These are phyloP conservation scores for Amblyornis subalaris DNA, from an alignment of 2,113 vertebrate species.

Conservation along the genomic window DNA sequence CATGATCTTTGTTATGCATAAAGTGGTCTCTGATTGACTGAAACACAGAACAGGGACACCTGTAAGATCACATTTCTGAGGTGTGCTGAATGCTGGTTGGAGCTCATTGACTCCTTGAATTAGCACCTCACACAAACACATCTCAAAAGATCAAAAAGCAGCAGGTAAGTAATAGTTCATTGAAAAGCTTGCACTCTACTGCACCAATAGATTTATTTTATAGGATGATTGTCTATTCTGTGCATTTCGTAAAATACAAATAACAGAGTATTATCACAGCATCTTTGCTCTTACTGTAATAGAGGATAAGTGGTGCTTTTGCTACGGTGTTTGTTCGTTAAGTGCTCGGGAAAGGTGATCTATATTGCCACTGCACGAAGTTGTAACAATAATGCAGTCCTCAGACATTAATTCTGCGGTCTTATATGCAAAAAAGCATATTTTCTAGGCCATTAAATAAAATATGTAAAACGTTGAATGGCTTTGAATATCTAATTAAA, in stretches of 20 bases:
- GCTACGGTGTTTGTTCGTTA: constrained; percentile 39
- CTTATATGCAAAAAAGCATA: neutral
- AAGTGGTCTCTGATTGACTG: neutral
- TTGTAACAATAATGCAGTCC: constrained; percentile 27
- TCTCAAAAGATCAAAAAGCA: neutral
- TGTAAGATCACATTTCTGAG: neutral
- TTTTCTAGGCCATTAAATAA: constrained; percentile 13
- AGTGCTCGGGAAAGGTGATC: constrained; percentile 46
- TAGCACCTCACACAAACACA: neutral
- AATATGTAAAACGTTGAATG: neutral
- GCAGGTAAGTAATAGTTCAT: neutral
- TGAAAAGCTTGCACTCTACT: neutral
- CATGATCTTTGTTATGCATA: neutral
- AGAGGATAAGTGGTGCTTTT: constrained; percentile 40
- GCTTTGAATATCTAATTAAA: neutral
- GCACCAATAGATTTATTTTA: neutral
- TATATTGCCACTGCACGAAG: neutral
- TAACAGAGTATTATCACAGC: constrained; percentile 7
- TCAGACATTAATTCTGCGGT: constrained; percentile 39
- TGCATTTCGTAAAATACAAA: neutral
- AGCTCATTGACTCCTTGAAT: neutral
- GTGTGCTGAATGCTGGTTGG: rapidly evolving
- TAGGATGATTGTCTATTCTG: neutral
- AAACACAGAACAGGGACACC: neutral
- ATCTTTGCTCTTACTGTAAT: constrained; percentile 35